Evolutionary conservation across 2,113 vertebrate species (phyloP), one percentile per base, ranked within the genome.

Genomic region (Sula dactylatra): DNA sequence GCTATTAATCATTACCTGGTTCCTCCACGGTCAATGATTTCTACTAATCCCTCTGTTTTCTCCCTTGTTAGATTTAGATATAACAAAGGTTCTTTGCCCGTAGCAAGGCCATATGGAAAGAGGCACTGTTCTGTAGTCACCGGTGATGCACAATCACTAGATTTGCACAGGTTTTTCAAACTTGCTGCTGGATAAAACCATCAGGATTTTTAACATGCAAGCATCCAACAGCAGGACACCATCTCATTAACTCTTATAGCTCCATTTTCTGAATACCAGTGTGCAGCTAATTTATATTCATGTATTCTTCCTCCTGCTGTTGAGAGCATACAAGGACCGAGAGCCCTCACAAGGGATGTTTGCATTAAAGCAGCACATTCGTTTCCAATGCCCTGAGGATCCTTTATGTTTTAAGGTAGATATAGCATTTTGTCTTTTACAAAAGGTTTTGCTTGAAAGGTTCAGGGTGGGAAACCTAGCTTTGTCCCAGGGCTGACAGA

Each of bases 341-440:
- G 58, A 71, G 74, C 49, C 95, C 76, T 95, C 95, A 86, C 92
- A 95, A 97, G 97, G 78, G 93, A 96, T 56, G 86, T 95, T 97
- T 96, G 91, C 88, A 97, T 97, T 96, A 98, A 98, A 98, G 92
- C 96, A 62, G 82, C 90, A 93, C 85, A 96, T 97, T 97, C 95
- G 85, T 90, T 96, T 90, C 86, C 66, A 90, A 66, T 94, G 96
- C 96, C 96, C 94, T n/a, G 87, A 98, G 94, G 88, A 95, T 94
- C 82, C 94, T 96, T 96, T 92, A 83, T 96, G 86, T 92, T 93
- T 95, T 94, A 96, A 97, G 94, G 81, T 95, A 95, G 93, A 86
- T 81, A 88, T 77, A 86, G 76, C 38, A 81, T 96, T 97, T 93
- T 88, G 27, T 90, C 95, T 97, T 94, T 95, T 89, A 96, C 97